Percentiles rank a stretch among this genome's conserved stretches.
Evolutionary conservation across 2,797 vertebrate genomes (phyloP).

Genomic region (Pangasius macronema): DNA sequence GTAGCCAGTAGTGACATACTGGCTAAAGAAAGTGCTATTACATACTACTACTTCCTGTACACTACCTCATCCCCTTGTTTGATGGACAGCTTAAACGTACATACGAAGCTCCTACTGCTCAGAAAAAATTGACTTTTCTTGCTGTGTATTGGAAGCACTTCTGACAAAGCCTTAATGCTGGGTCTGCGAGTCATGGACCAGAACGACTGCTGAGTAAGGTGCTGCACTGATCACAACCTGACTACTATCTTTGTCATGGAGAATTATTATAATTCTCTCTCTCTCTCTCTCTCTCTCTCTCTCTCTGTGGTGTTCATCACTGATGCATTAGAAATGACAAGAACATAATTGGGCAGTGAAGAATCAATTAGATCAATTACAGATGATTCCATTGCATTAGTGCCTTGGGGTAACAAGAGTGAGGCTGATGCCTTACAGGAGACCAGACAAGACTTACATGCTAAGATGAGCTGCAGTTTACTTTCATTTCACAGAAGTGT

Average conservation of each 20-base stretch:
- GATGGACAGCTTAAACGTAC: background rate
- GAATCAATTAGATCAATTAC: conserved; percentile 61
- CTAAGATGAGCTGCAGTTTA: background rate
- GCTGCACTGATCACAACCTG: conserved; percentile 10
- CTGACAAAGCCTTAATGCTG: background rate
- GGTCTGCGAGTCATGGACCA: background rate
- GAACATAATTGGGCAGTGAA: conserved; percentile 55
- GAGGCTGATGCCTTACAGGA: conserved; percentile 38
- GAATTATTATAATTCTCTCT: conserved; percentile 24
- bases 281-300: background rate
- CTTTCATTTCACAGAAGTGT: background rate
- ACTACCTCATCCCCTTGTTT: background rate
- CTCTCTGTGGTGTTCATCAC: conserved; percentile 44
- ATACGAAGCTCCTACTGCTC: background rate
- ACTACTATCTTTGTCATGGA: conserved; percentile 27
- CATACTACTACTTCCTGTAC: background rate
- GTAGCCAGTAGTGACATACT: background rate
- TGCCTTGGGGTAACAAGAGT: conserved; percentile 45
- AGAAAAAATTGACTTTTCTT: background rate
- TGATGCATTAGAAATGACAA: conserved; percentile 55
- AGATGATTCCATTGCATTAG: conserved; percentile 51
- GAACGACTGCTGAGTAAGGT: conserved; percentile 2
- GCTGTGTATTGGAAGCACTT: background rate
- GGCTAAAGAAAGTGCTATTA: background rate
- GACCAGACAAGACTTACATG: conserved; percentile 34